Conservation (phyloP, 1,140 invertebrate species). For the Lasioglossum albipes region DNA sequence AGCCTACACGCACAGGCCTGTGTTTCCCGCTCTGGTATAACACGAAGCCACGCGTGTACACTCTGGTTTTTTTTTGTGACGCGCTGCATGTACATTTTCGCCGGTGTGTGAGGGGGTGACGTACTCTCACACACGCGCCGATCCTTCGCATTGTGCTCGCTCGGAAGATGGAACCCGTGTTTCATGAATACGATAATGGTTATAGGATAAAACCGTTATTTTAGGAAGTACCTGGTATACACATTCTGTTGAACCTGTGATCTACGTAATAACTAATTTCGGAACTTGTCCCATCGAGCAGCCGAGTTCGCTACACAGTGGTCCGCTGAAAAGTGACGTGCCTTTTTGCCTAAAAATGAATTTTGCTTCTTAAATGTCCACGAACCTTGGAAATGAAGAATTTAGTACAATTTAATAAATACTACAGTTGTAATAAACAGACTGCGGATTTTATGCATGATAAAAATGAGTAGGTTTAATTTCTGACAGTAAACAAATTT, state of each 20-base stretch:
- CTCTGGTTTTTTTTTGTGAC: slow-evolving; percentile 1
- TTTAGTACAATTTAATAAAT: too few relatives aligned
- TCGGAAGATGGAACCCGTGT: neutral
- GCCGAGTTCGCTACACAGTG: too few relatives aligned
- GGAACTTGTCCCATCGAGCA: neutral
- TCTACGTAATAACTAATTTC: neutral
- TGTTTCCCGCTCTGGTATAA: neutral
- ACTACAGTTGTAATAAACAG: too few relatives aligned
- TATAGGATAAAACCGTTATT: neutral
- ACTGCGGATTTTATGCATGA: too few relatives aligned
- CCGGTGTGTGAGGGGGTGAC: too few relatives aligned
- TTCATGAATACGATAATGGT: neutral
- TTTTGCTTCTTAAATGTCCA: too few relatives aligned
- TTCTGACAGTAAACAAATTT: too few relatives aligned
- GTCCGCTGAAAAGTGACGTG: too few relatives aligned
- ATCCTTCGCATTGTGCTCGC: neutral
- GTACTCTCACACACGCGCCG: neutral
- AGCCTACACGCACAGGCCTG: neutral
- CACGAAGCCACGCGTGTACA: neutral
- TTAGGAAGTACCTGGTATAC: neutral
- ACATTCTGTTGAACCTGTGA: neutral
- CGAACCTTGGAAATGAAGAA: too few relatives aligned
- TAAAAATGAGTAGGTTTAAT: too few relatives aligned
- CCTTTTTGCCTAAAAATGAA: too few relatives aligned
- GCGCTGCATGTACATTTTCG: neutral